Evolutionary conservation across 2,888 invertebrate species (phyloP), one percentile per base, ranked within the genome.

Genomic region (Stegophylla sp.): DNA sequence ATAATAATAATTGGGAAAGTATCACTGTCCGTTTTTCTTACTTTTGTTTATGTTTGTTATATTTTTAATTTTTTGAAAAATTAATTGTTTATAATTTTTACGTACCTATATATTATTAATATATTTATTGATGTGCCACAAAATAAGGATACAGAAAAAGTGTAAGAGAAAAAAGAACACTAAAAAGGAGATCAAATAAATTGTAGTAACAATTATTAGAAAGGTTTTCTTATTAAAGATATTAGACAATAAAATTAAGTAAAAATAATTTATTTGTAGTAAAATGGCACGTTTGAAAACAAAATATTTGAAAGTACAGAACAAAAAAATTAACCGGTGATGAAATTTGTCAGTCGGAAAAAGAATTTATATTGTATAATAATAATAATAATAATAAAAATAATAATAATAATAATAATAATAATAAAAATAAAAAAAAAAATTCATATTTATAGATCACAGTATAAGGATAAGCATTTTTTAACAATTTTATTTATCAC

Each of bases 401-500:
- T 51, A 63, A 74, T 23, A 63, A 74, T 20, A 48, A 61, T 48
- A 43, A 73, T 48, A 74, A 73, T 56, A 71, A 69, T 45, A 23
- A 73, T 43, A 72, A 72, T 72, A 73, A 73, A 59, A 59, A 73
- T 12, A 43, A 45, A 67, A 67, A 77, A n/a, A 77, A 77, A 77
- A 77, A 77, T 77, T 77, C 66, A 77, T 77, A 77, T 77, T 77
- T 34, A 77, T 77, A 77, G 77, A 77, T 77, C 77, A 77, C 77
- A 77, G 77, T 77, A 77, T 69, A 77, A 77, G 77, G 77, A 77
- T 77, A 77, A 77, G 77, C 77, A 76, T 77, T 69, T 67, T 77
- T 77, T 69, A 77, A 77, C 77, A 77, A 77, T 67, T 77, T 77
- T 77, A 77, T 67, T 63, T 79, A 79, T 79, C 79, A 79, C 79